These are phyloP conservation scores for Drosophila micromelanica DNA, from an alignment of 1,140 invertebrate species.

Conservation along the genomic window DNA sequence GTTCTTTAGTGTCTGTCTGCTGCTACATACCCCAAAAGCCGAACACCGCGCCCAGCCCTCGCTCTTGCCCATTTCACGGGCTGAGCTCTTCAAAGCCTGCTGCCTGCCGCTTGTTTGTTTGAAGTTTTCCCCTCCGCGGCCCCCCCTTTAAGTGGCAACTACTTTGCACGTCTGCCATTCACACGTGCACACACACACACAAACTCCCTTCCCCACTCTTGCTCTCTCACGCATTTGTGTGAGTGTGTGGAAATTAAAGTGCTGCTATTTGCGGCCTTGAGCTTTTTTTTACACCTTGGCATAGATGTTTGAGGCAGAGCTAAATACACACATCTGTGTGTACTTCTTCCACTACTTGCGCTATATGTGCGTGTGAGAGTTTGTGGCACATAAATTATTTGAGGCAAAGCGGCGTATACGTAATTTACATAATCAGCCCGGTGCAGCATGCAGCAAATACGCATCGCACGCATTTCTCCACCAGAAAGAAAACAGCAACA, in stretches of 20 bases:
- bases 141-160: conserved; percentile 48
- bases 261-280: conserved; percentile 47
- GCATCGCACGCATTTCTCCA: background rate
- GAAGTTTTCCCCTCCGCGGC: conserved; percentile 33
- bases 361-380: background rate
- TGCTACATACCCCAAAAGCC: background rate
- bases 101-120: conserved; percentile 39
- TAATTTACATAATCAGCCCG: conserved; percentile 34
- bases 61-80: conserved; percentile 34
- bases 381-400: no score
- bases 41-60: background rate
- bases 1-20: conserved; percentile 40
- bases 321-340: conserved; percentile 18
- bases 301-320: conserved; percentile 39
- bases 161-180: conserved; percentile 49
- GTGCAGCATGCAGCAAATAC: conserved; percentile 1
- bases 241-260: conserved; percentile 45
- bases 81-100: conserved; percentile 33
- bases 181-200: conserved; percentile 22
- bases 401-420: conserved; percentile 37
- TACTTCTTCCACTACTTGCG: conserved; percentile 14
- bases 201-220: background rate
- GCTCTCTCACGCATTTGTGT: no score
- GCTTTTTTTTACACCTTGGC: conserved; percentile 53
- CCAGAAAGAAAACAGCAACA: background rate